A percentile compares a stretch with the other conserved stretches of the same genome.
Evolutionary conservation across 2,113 vertebrate species (phyloP).

Genomic region (Pardalotus punctatus): DNA sequence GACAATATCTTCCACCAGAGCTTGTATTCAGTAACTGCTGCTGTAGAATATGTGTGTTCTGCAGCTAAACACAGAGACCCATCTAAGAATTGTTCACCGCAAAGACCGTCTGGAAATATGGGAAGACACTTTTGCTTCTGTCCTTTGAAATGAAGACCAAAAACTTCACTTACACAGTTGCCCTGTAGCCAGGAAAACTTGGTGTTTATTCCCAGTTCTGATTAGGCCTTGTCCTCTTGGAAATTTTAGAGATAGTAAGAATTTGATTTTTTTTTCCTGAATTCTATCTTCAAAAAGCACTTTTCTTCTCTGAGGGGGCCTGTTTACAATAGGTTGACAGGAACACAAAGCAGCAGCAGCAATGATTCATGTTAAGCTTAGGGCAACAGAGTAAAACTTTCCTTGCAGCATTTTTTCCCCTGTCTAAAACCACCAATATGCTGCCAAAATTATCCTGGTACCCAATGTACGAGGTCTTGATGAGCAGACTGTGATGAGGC

Average conservation of each 20-base stretch:
- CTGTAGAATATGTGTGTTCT: neutral
- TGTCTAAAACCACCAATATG: neutral
- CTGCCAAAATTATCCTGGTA: conserved; percentile 5
- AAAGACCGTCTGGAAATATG: neutral
- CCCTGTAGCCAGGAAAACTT: neutral
- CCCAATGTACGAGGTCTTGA: neutral
- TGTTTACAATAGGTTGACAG: neutral
- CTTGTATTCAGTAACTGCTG: neutral
- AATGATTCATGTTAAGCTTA: neutral
- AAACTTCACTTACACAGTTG: neutral
- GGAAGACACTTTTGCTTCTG: neutral
- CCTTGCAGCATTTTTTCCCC: neutral
- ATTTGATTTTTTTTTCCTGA: neutral
- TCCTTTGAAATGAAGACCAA: neutral
- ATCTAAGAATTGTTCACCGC: neutral
- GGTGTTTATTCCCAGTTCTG: neutral
- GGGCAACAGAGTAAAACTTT: neutral
- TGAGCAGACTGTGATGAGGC: neutral
- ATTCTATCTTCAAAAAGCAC: neutral
- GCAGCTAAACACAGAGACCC: neutral
- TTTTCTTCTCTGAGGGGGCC: neutral
- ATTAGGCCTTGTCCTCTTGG: neutral
- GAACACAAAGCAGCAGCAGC: neutral
- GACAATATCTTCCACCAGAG: neutral
- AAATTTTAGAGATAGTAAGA: neutral